Percentiles rank a stretch among this genome's conserved stretches.
These are phyloP conservation scores for Bergia sp. DNA, from an alignment of 92 coral and sea anemone genomes.

Conservation along the genomic window DNA sequence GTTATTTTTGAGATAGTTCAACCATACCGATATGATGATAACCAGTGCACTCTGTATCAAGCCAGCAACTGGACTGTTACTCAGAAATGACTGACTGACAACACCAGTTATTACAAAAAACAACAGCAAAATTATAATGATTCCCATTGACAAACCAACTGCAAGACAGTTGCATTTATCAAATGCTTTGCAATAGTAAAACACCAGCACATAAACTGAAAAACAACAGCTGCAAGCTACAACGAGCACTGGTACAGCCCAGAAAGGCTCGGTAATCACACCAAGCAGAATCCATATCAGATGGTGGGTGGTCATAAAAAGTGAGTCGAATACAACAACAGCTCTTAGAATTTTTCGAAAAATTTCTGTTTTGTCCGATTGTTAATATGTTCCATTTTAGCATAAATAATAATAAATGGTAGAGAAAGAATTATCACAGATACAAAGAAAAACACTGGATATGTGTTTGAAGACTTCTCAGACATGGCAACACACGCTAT, in stretches of 20 bases:
- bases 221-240: slow-evolving; percentile 39
- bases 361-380: background rate
- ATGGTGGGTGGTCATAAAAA: slow-evolving; percentile 44
- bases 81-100: slow-evolving; percentile 32
- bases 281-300: slow-evolving; percentile 68
- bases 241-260: slow-evolving; percentile 65
- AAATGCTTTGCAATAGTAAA: slow-evolving; percentile 21
- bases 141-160: background rate
- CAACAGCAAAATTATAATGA: slow-evolving; percentile 1
- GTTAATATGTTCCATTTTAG: background rate
- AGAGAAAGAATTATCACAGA: background rate
- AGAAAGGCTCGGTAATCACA: slow-evolving; percentile 64
- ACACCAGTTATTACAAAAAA: slow-evolving; percentile 31
- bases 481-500: background rate
- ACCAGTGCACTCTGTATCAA: slow-evolving; percentile 26
- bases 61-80: slow-evolving; percentile 16
- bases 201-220: slow-evolving; percentile 14
- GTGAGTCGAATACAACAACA: background rate
- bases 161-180: background rate
- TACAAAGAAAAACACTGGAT: background rate
- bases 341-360: background rate
- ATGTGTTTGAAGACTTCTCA: background rate
- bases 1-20: background rate
- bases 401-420: background rate
- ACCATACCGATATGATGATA: background rate